A percentile compares a stretch with the other conserved stretches of the same genome.
These are phyloP conservation scores for Oncorhynchus masou DNA, from an alignment of 2,113 vertebrate genomes.

Conservation along the genomic window DNA sequence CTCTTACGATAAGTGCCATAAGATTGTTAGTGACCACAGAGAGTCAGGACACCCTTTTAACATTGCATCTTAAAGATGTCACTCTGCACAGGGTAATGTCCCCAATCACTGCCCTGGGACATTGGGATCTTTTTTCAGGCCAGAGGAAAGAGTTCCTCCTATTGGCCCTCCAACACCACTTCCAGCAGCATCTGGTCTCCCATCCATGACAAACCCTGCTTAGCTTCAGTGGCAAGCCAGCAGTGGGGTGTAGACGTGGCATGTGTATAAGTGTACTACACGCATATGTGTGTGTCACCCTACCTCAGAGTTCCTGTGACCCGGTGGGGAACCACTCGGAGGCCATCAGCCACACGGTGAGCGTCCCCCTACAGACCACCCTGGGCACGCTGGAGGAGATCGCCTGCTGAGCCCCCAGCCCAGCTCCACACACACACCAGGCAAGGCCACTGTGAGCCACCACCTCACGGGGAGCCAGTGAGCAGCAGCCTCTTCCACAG, in stretches of 20 bases:
- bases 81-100: too few relatives aligned
- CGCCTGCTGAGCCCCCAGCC: conserved; percentile 83
- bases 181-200: too few relatives aligned
- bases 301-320: conserved; percentile 88
- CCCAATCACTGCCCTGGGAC: too few relatives aligned
- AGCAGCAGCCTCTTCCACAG: background rate
- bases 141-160: too few relatives aligned
- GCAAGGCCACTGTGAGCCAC: conserved; percentile 18
- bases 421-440: conserved; percentile 53
- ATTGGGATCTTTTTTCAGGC: too few relatives aligned
- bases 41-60: too few relatives aligned
- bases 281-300: background rate
- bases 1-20: too few relatives aligned
- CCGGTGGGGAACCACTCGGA: conserved; percentile 93
- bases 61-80: too few relatives aligned
- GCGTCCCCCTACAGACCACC: conserved; percentile 89
- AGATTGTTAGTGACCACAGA: too few relatives aligned
- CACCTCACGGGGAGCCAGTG: conserved; percentile 22
- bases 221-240: too few relatives aligned
- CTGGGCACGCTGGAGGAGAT: conserved; percentile 95
- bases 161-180: too few relatives aligned
- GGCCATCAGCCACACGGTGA: conserved; percentile 96
- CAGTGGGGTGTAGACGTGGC: background rate
- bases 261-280: conserved; percentile 8
- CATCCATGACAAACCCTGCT: too few relatives aligned